These are phyloP conservation scores for Seira musarum DNA, from an alignment of 2,888 invertebrate species.

Conservation along the genomic window DNA sequence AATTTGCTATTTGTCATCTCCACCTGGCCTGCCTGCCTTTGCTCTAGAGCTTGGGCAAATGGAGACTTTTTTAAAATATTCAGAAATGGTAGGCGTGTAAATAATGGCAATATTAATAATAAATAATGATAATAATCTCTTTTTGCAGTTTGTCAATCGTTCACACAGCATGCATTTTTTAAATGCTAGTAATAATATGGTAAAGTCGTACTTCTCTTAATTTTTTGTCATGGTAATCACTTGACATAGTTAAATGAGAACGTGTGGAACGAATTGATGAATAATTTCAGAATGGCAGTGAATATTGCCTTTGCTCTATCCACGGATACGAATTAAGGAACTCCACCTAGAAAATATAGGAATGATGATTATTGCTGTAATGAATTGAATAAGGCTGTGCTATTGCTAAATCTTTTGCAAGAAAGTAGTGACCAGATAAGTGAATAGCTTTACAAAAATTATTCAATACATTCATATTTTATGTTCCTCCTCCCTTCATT, in stretches of 20 bases:
- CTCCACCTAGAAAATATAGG: conserved; percentile 43
- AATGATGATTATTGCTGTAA: neutral
- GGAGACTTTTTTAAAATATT: neutral
- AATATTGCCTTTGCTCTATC: neutral
- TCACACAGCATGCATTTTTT: neutral
- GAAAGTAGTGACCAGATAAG: too few species aligned
- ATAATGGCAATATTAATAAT: conserved; percentile 21
- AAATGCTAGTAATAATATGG: neutral
- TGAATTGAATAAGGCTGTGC: too few species aligned
- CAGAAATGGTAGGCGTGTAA: conserved; percentile 23
- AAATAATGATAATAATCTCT: conserved; percentile 40
- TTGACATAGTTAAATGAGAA: conserved; percentile 41
- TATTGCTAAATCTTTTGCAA: too few species aligned
- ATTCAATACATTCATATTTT: conserved; percentile 33
- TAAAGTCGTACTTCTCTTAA: neutral
- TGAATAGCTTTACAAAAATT: neutral
- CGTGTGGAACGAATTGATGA: conserved; percentile 16
- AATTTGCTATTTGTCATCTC: conserved; percentile 14
- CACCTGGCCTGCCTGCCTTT: neutral
- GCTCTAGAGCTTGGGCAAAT: neutral
- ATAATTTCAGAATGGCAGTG: neutral
- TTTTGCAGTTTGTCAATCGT: conserved; percentile 4
- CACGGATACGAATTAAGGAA: conserved; percentile 18
- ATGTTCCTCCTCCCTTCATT: conserved; percentile 73
- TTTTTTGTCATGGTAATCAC: conserved; percentile 58